These are phyloP conservation scores for Venustaconcha ellipsiformis DNA, from an alignment of 1,140 invertebrate species.

Conservation along the genomic window DNA sequence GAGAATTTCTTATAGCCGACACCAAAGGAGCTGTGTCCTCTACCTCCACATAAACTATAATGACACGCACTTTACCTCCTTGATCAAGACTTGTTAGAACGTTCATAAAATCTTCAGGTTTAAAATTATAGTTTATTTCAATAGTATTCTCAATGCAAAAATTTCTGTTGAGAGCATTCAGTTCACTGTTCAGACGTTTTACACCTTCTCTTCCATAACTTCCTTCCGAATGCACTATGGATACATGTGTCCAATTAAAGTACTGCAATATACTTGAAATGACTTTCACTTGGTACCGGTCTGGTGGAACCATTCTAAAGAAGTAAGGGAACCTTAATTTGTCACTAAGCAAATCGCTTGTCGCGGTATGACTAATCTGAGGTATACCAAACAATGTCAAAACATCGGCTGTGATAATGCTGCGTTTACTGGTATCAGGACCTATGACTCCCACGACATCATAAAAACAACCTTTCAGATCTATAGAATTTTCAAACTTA, in stretches of 20 bases:
- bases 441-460: slow-evolving; percentile 50
- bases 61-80: slow-evolving; percentile 67
- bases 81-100: slow-evolving; percentile 25
- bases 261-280: slow-evolving; percentile 41
- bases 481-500: background rate
- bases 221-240: slow-evolving; percentile 43
- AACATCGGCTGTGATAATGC: slow-evolving; percentile 46
- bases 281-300: slow-evolving; percentile 48
- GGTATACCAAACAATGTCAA: slow-evolving; percentile 47
- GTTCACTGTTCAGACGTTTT: slow-evolving; percentile 18
- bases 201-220: slow-evolving; percentile 71
- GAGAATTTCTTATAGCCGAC: slow-evolving; percentile 66
- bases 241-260: slow-evolving; percentile 52
- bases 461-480: slow-evolving; percentile 30
- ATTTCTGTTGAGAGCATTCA: slow-evolving; percentile 14
- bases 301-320: slow-evolving; percentile 51
- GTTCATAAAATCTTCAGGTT: slow-evolving; percentile 22
- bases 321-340: slow-evolving; percentile 53
- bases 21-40: slow-evolving; percentile 75
- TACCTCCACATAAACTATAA: slow-evolving; percentile 78
- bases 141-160: slow-evolving; percentile 73
- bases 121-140: slow-evolving; percentile 73
- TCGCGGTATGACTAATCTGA: slow-evolving; percentile 49
- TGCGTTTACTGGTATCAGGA: slow-evolving; percentile 39
- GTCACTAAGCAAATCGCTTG: slow-evolving; percentile 52